A percentile compares a stretch with the other conserved stretches of the same genome.
These are phyloP conservation scores for Mirza zaza DNA, from an alignment of 2,113 vertebrate species.

Conservation along the genomic window DNA sequence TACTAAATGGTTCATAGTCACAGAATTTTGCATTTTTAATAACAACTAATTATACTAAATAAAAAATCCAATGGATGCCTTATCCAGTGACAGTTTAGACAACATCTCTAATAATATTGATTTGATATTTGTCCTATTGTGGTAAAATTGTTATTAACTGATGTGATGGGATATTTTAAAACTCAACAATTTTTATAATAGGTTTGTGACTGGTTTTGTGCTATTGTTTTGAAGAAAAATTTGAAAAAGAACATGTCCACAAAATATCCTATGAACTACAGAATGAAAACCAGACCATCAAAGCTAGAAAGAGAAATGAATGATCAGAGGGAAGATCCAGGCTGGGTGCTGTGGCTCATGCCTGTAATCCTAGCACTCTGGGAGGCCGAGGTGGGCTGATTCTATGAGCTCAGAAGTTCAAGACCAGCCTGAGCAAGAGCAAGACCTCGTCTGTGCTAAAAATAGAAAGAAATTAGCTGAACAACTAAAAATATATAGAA, in stretches of 20 bases:
- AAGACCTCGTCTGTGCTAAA: too few species aligned
- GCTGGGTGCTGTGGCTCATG: too few species aligned
- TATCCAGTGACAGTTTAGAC: neutral
- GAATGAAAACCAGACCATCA: neutral
- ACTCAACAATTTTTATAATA: neutral
- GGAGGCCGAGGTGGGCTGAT: too few species aligned
- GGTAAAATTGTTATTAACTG: slow-evolving; percentile 1
- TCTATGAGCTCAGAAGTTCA: too few species aligned
- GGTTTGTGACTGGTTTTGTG: neutral
- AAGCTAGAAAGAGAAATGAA: neutral
- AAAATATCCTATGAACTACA: neutral
- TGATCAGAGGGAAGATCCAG: neutral
- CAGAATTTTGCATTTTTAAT: slow-evolving; percentile 27
- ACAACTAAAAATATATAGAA: too few species aligned
- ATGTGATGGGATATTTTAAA: slow-evolving; percentile 31
- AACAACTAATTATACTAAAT: slow-evolving; percentile 39
- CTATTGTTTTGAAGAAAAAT: neutral
- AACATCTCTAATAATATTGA: neutral
- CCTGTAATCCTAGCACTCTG: too few species aligned
- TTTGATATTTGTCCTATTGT: slow-evolving; percentile 28
- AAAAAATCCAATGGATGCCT: neutral
- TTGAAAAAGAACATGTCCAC: neutral
- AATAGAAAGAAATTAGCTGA: too few species aligned
- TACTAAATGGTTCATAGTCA: neutral
- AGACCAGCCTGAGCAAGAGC: too few species aligned